phyloP scores from a whole-genome alignment of 2,113 vertebrate species.

The Aptenodytes patagonicus region DNA sequence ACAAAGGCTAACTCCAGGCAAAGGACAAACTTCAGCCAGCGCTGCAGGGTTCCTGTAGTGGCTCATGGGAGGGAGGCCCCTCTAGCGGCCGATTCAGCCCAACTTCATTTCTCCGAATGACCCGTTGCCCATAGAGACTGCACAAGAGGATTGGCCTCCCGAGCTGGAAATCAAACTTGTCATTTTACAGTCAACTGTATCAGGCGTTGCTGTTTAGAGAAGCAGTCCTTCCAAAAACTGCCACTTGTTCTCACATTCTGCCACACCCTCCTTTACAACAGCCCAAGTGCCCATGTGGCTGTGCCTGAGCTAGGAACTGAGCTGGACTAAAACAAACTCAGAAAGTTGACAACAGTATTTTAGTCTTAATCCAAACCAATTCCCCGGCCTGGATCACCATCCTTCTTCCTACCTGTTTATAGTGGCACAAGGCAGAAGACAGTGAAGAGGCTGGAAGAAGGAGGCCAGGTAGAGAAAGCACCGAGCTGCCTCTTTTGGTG shows the following conservation, averaged over 20 bases:
- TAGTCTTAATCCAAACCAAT: not conserved
- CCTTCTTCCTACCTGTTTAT: not conserved
- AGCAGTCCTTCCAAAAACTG: not conserved
- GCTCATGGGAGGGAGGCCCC: not conserved
- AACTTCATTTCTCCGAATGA: not conserved
- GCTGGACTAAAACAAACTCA: not conserved
- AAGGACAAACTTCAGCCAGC: not conserved
- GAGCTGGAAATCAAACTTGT: not conserved
- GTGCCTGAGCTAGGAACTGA: not conserved
- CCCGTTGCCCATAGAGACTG: not conserved
- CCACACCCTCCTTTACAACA: not conserved
- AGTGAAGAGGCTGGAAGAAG: not conserved
- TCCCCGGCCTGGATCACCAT: not conserved
- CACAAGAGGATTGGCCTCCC: not conserved
- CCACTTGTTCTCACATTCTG: not conserved
- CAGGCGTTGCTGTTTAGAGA: not conserved
- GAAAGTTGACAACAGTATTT: not conserved
- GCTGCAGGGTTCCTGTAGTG: rapidly evolving
- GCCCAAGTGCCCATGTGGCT: not conserved
- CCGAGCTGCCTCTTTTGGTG: not conserved
- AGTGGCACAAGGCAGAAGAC: not conserved
- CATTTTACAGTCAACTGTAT: not conserved
- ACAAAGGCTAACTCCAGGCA: not conserved
- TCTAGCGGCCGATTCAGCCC: not conserved
- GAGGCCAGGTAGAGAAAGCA: not conserved